Evolutionary conservation across 2,888 invertebrate genomes (phyloP).

Genomic region (Theodoxus fluviatilis): DNA sequence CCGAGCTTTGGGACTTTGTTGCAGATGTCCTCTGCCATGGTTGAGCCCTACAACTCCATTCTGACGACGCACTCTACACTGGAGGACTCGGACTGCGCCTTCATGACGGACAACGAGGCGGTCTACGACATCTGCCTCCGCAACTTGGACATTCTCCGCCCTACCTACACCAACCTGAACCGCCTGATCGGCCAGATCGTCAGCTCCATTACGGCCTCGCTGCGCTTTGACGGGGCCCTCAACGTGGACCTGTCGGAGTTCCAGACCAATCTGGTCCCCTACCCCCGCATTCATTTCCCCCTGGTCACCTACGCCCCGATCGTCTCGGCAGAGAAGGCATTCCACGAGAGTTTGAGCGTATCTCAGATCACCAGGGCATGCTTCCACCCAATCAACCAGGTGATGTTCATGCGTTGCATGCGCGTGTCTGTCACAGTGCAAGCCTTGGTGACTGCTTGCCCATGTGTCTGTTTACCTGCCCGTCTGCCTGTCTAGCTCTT

Average conservation of each 20-base stretch:
- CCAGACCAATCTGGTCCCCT: conserved; percentile 66
- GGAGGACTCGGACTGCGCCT: conserved; percentile 94
- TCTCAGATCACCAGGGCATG: conserved; percentile 55
- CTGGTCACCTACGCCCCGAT: conserved; percentile 74
- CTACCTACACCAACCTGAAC: conserved; percentile 88
- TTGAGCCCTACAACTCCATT: conserved; percentile 95
- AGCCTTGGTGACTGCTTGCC: conserved; percentile 91
- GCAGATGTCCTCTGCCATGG: conserved; percentile 91
- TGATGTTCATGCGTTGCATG: conserved; percentile 61
- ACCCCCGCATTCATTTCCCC: conserved; percentile 80
- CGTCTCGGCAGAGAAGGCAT: conserved; percentile 54
- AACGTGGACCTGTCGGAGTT: conserved; percentile 68
- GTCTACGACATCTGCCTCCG: conserved; percentile 86
- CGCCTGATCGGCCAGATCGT: conserved; percentile 88
- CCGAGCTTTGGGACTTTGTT: no score
- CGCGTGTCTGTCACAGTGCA: conserved; percentile 88
- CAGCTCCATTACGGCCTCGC: conserved; percentile 64
- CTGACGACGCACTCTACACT: conserved; percentile 91
- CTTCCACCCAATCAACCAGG: conserved; percentile 58
- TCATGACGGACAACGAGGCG: conserved; percentile 95
- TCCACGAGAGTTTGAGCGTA: conserved; percentile 55
- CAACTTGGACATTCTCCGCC: conserved; percentile 82
- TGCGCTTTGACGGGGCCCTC: conserved; percentile 67
- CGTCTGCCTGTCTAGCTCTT: no score
- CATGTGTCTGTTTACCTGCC: no score